A percentile compares a stretch with the other conserved stretches of the same genome.
Conservation (phyloP, 2,888 invertebrate genomes). For the Zootermopsis nevadensis region DNA sequence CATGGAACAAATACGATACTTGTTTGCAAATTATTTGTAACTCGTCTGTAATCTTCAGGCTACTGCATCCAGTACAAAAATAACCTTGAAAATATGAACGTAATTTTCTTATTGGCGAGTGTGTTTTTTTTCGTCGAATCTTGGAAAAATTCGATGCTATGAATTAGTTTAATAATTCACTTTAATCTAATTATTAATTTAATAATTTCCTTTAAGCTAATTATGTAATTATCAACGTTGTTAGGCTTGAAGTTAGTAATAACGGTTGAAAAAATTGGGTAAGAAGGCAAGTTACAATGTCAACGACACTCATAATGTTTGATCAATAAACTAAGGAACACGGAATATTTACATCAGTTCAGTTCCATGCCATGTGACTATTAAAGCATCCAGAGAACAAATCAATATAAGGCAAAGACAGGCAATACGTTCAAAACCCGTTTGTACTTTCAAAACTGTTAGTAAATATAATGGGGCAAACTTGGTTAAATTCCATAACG, state of each 20-base stretch:
- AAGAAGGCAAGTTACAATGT: not conserved
- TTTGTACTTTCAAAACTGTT: no score
- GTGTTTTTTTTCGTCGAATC: no score
- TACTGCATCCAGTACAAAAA: no score
- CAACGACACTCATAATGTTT: conserved; percentile 12
- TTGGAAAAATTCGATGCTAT: no score
- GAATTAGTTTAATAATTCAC: no score
- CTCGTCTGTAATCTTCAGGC: not conserved
- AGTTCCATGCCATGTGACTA: conserved; percentile 16
- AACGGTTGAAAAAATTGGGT: not conserved
- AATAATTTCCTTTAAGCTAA: not conserved
- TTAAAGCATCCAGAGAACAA: not conserved
- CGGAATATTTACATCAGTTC: conserved; percentile 36
- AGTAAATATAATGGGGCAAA: no score
- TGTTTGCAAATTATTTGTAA: not conserved
- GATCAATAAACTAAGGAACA: conserved; percentile 36
- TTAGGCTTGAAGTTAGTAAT: not conserved
- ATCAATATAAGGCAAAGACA: no score
- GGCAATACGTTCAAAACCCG: no score
- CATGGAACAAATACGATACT: not conserved
- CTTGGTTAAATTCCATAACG: not conserved
- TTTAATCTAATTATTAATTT: no score
- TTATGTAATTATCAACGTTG: not conserved
- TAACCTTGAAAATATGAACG: no score
- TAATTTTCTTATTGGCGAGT: no score